Base-by-base conservation (phyloP, 2,113 vertebrate species). In the Osmerus eperlanus region DNA sequence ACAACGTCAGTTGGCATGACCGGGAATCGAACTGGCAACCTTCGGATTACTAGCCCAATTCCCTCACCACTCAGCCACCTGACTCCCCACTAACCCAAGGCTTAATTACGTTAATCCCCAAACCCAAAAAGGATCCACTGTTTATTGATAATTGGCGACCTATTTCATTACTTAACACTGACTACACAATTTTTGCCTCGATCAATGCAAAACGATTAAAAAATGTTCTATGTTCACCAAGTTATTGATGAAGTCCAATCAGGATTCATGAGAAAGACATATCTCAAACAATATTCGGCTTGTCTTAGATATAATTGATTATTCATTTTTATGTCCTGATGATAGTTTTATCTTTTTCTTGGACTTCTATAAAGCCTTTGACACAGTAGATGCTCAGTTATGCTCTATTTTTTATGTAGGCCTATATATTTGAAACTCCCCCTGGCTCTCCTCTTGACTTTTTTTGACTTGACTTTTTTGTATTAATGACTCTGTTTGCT, bases 91-190 rank as follows among this genome's bases (percentile, higher is more conserved):
- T n/a, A n/a, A n/a, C 25, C 36, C 61, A 76, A 47, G 32, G 67
- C 19, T 2, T 54, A 7, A 71, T 76, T 14, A 32, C 21, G 11
- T 18, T 72, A 16, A 54, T 72, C 14, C 23, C 70, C 2, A 54
- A 72, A 54, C 60, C 70, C 12, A 19, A 72, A 29, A 72, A 54
- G 23, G 60, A 72, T 55, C 5, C 8, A 15, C 51, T 72, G 8
- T 54, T 25, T 15, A 41, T 65, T 41, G 67, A 76, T 51, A 69
- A 70, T 21, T 70, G 74, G 47, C 11, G 13, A 13, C 74, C 67
- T 41, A 65, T 70, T 18, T 63, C 18, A 8, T 19, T 65, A 21
- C 32, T 69, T 8, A 69, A 75, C 51, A 75, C 16, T 8, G 51
- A 70, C 47, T 61, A 68, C n/a, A 64, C 64, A 53, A 47, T 74